Evolutionary conservation across 2,797 vertebrate genomes (phyloP), one percentile per base, ranked within the genome.

Genomic region (Catamblyrhynchus diadema): DNA sequence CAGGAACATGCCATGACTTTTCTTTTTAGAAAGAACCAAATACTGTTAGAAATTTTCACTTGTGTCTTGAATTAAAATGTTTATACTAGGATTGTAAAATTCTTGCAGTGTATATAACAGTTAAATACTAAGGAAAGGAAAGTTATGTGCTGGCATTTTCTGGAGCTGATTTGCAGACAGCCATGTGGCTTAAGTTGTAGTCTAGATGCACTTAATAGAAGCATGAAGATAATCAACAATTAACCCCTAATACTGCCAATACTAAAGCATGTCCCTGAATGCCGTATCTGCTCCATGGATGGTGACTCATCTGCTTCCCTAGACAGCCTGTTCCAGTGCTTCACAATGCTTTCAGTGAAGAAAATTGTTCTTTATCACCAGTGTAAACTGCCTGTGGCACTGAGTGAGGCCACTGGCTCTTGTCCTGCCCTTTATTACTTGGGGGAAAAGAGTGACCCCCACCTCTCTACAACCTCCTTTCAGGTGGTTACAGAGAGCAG

Each of bases 291-390:
- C 30, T 47, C 23, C 19, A 28, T 42, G 27, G 19, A 24, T 80
- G 41, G 37, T 48, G 61, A 19, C 7, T 41, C 10, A 3, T 8
- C 32, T 19, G 10, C 33, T 50, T 48, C 35, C 28, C 35, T 75
- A 39, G 47, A 37, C 12, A 24, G 32, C 33, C 37, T 77, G 9
- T 44, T 77, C 9, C 12, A n/a, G 2, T 42, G 59, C 24, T 37
- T 60, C 27, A 67, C 5, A 24, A 13, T 2, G 1, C 21, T 84
- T 56, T 21, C 0, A 2, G 6, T 33, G 37, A 42, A 30, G 19
- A 78, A 56, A 3, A 10, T 2, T 30, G 78, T 78, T 54, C 9
- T 21, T 37, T 42, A 12, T 2, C 15, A 37, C 8, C 14, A 12
- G 9, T 21, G 23, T 69, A 30, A n/a, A 33, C 32, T 42, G 57